These are phyloP conservation scores for Yponomeuta malinellus DNA, from an alignment of 2,888 invertebrate species.

Conservation along the genomic window DNA sequence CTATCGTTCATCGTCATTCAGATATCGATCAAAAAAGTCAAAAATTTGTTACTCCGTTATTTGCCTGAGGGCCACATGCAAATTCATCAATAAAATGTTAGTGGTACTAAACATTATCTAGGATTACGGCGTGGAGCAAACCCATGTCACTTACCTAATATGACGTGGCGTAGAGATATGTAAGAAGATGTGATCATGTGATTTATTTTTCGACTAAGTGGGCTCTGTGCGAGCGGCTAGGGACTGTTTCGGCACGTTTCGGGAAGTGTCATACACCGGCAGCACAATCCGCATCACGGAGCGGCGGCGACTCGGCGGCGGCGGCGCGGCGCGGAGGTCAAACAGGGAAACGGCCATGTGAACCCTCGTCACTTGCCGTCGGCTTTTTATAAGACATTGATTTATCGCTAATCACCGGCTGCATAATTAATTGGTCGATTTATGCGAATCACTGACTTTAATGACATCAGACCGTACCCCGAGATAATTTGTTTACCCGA, in stretches of 20 bases:
- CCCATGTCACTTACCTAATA: background rate
- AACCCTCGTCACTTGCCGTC: conserved; percentile 4
- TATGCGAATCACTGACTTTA: background rate
- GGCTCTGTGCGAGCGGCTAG: background rate
- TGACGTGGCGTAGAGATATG: background rate
- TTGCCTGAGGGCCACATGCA: background rate
- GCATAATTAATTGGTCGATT: conserved; percentile 3
- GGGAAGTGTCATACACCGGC: too few relatives aligned
- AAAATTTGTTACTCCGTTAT: too few relatives aligned
- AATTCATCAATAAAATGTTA: conserved; percentile 1
- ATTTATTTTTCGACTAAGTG: background rate
- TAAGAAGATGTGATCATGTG: background rate
- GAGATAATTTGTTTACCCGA: background rate
- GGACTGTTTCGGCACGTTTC: too few relatives aligned
- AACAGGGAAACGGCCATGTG: background rate
- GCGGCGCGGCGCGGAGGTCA: background rate
- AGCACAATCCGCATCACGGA: too few relatives aligned
- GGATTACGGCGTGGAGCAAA: background rate
- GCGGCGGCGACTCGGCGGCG: background rate
- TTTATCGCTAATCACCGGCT: conserved; percentile 6
- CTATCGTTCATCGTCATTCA: too few relatives aligned
- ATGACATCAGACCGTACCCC: background rate
- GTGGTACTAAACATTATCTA: background rate
- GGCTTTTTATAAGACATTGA: background rate
- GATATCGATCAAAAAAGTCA: too few relatives aligned